A percentile compares a stretch with the other conserved stretches of the same genome.
Evolutionary conservation across 2,888 invertebrate species (phyloP).

Genomic region (Drosophila helvetica): DNA sequence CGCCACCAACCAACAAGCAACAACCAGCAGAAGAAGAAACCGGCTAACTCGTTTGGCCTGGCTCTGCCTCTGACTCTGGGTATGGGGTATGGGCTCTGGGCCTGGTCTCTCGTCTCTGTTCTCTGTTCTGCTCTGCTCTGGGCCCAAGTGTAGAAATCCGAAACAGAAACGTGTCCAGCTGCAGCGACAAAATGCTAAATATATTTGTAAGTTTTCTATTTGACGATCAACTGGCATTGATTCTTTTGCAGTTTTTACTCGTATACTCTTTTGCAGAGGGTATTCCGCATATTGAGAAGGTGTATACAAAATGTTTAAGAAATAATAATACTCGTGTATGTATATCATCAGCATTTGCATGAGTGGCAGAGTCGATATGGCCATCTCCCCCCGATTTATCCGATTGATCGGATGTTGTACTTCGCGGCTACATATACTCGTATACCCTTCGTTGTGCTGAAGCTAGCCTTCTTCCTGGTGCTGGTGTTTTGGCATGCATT

Average conservation of each 20-base stretch:
- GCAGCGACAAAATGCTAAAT: constrained; percentile 75
- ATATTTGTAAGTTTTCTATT: constrained; percentile 76
- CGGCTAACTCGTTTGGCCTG: constrained; percentile 54
- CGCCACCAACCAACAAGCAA: constrained; percentile 60
- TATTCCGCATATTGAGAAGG: not conserved
- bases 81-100: constrained; percentile 12
- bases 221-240: constrained; percentile 77
- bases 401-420: not conserved
- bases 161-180: constrained; percentile 49
- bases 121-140: not conserved
- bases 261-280: not conserved
- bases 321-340: too few species aligned
- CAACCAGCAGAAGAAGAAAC: constrained; percentile 52
- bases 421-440: not conserved
- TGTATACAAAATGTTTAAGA: too few species aligned
- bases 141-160: not conserved
- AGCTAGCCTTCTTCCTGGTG: constrained; percentile 15
- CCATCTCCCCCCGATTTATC: not conserved
- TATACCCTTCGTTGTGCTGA: not conserved
- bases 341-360: not conserved
- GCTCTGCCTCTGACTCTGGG: too few species aligned
- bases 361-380: not conserved
- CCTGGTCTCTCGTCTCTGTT: not conserved
- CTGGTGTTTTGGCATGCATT: constrained; percentile 1
- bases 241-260: constrained; percentile 40